phyloP scores from a whole-genome alignment of 2,113 vertebrate species.

The Engraulis encrasicolus region DNA sequence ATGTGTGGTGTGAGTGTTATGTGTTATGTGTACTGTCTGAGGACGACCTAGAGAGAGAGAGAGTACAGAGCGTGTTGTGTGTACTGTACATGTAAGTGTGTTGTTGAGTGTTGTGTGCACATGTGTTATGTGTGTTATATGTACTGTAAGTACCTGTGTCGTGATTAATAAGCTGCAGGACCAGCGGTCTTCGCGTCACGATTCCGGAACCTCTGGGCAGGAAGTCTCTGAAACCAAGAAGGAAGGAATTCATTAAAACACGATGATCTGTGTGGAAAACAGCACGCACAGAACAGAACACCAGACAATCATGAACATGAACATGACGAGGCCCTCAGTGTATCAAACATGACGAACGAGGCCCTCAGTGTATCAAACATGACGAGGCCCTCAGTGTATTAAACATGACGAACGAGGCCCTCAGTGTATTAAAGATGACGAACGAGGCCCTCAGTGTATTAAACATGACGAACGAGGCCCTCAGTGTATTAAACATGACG shows the following conservation, averaged over 20 bases:
- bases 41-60: too few relatives aligned
- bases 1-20: too few relatives aligned
- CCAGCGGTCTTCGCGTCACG: conserved; percentile 75
- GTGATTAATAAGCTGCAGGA: conserved; percentile 74
- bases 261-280: conserved; percentile 5
- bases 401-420: neutral
- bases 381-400: neutral
- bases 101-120: too few relatives aligned
- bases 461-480: neutral
- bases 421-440: neutral
- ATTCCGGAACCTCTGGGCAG: conserved; percentile 81
- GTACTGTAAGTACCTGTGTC: conserved; percentile 56
- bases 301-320: neutral
- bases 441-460: neutral
- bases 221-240: conserved; percentile 73
- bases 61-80: too few relatives aligned
- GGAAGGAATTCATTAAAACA: neutral
- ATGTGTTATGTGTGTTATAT: neutral
- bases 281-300: neutral
- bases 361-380: neutral
- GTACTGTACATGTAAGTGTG: too few relatives aligned
- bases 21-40: too few relatives aligned
- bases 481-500: neutral
- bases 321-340: neutral
- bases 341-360: neutral